Evolutionary conservation across 1,140 invertebrate genomes (phyloP).

Genomic region (Parasteatoda tepidariorum): DNA sequence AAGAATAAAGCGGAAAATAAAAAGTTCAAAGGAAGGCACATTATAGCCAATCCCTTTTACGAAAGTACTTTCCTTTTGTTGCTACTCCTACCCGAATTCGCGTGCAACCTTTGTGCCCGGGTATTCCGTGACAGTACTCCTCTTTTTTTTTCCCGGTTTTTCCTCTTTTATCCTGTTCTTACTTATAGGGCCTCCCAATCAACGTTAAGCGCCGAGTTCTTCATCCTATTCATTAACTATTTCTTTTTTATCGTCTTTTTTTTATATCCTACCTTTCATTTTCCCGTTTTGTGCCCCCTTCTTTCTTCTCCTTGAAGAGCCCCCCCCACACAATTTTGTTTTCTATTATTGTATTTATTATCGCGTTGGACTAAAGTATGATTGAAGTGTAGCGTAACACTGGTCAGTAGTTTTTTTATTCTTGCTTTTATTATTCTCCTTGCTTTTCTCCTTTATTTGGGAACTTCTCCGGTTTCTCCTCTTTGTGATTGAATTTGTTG

Average conservation of each 20-base stretch:
- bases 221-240: slow-evolving; percentile 54
- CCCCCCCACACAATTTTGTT: not conserved
- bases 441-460: not conserved
- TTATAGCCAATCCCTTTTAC: not conserved
- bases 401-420: not conserved
- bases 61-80: slow-evolving; percentile 11
- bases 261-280: not conserved
- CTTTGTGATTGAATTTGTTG: not conserved
- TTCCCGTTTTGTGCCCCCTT: not conserved
- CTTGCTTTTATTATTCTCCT: not conserved
- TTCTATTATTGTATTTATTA: not conserved
- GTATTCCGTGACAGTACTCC: not conserved
- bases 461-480: not conserved
- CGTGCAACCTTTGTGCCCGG: not conserved
- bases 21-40: not conserved
- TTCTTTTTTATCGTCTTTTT: not conserved
- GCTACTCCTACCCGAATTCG: not conserved
- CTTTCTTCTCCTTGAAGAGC: not conserved
- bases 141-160: not conserved
- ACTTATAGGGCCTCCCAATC: slow-evolving; percentile 38
- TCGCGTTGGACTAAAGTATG: not conserved
- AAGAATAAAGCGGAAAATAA: not conserved
- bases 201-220: slow-evolving; percentile 41
- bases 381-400: slow-evolving; percentile 18
- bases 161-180: not conserved